Conservation (phyloP, 2,113 vertebrate species). For the Phaetusa simplex region DNA sequence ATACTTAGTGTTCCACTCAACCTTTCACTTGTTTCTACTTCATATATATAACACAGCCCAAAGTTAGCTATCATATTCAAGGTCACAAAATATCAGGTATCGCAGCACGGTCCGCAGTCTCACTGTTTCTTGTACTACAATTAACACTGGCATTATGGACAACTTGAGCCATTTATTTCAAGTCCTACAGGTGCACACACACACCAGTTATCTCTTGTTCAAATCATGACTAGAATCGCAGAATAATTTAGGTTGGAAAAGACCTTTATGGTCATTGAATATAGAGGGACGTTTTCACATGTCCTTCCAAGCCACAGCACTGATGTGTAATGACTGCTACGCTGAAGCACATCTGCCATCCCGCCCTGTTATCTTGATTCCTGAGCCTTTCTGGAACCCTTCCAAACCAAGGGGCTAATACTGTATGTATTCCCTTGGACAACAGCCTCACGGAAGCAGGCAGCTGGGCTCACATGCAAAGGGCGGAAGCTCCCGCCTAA, state of each 20-base stretch:
- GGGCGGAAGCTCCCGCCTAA: fast-evolving
- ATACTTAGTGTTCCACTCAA: not conserved
- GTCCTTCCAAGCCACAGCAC: not conserved
- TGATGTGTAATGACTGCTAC: fast-evolving
- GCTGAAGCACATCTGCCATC: not conserved
- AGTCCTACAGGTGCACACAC: not conserved
- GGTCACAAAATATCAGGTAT: not conserved
- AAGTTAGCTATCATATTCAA: not conserved
- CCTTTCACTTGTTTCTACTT: not conserved
- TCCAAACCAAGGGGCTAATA: not conserved
- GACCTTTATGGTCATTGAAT: not conserved
- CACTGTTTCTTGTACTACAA: not conserved
- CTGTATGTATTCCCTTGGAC: not conserved
- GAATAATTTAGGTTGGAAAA: not conserved
- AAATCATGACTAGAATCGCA: not conserved
- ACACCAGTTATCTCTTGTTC: not conserved
- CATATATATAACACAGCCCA: not conserved
- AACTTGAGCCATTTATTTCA: not conserved
- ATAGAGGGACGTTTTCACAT: fast-evolving
- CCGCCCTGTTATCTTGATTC: not conserved
- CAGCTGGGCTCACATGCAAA: not conserved
- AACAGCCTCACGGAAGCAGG: not conserved
- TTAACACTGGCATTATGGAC: not conserved
- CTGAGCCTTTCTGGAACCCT: not conserved
- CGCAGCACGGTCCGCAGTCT: not conserved